These are phyloP conservation scores for Dryoscopus gambensis DNA, from an alignment of 2,113 vertebrate species.

Conservation along the genomic window DNA sequence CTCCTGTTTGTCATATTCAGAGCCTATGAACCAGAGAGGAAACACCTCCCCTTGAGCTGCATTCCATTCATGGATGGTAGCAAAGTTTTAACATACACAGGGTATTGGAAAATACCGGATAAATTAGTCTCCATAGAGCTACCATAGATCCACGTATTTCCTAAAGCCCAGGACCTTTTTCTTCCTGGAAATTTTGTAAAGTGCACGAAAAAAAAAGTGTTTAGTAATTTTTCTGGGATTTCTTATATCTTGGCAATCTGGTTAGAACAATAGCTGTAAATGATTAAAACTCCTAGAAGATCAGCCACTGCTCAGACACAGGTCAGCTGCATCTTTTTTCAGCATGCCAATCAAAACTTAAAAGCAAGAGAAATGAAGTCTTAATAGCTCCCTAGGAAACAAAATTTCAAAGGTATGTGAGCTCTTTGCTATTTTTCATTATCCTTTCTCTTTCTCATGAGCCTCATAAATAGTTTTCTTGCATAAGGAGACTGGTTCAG, in stretches of 20 bases:
- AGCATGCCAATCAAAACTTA: background rate
- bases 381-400: slow-evolving; percentile 20
- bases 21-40: background rate
- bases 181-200: background rate
- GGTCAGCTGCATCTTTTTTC: background rate
- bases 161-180: background rate
- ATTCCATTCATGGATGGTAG: background rate
- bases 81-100: background rate
- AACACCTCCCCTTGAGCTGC: background rate
- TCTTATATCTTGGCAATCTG: background rate
- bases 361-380: background rate
- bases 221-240: background rate
- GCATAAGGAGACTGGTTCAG: background rate
- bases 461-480: background rate
- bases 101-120: background rate
- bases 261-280: background rate
- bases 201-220: background rate
- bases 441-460: background rate
- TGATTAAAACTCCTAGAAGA: background rate
- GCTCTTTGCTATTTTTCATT: background rate
- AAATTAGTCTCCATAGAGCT: background rate
- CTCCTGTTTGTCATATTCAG: background rate
- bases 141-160: background rate
- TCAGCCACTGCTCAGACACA: background rate
- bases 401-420: slow-evolving; percentile 7